A percentile compares a stretch with the other conserved stretches of the same genome.
Conservation (phyloP, 2,888 invertebrate species). For the Bellardia pandia region DNA sequence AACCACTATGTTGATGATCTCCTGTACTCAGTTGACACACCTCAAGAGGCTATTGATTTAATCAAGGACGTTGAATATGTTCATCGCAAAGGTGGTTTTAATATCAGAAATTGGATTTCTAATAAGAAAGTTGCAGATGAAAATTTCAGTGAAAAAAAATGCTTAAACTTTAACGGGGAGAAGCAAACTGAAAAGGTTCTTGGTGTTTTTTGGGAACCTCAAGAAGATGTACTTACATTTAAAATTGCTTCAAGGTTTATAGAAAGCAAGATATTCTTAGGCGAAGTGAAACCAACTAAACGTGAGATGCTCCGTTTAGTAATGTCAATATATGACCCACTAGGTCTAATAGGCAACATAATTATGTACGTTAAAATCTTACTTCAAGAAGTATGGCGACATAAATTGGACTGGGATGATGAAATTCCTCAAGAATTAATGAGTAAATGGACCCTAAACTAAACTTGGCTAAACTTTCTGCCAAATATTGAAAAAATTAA, state of each 20-base stretch:
- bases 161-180: background rate
- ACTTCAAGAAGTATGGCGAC: conserved; percentile 51
- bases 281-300: conserved; percentile 18
- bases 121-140: background rate
- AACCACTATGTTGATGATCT: no score
- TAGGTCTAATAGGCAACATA: conserved; percentile 59
- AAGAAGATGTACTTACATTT: background rate
- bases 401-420: conserved; percentile 28
- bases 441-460: conserved; percentile 40
- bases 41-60: conserved; percentile 34
- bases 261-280: conserved; percentile 30
- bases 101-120: conserved; percentile 16
- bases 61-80: conserved; percentile 24
- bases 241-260: conserved; percentile 38
- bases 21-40: conserved; percentile 1
- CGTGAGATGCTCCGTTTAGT: conserved; percentile 20
- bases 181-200: no score
- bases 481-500: conserved; percentile 43
- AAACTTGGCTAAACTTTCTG: conserved; percentile 36
- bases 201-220: no score
- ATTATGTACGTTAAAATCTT: conserved; percentile 57
- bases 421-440: conserved; percentile 39
- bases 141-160: background rate
- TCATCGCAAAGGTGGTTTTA: conserved; percentile 45
- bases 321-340: conserved; percentile 65